Evolutionary conservation across 64 coral and sea anemone species (phyloP).

Genomic region (Actinia tenebrosa): DNA sequence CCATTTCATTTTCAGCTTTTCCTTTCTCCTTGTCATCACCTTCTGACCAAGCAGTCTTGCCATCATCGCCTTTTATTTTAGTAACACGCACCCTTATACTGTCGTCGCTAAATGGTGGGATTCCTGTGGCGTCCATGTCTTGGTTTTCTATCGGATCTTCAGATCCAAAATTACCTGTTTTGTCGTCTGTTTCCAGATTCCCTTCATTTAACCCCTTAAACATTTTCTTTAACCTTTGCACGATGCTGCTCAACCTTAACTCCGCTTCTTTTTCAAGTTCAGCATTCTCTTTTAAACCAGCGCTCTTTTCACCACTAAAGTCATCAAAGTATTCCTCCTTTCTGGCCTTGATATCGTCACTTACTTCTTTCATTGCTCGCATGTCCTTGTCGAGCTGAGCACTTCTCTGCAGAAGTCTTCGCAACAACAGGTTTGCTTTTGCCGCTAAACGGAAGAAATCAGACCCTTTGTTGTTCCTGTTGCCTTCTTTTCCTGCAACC

Average conservation of each 20-base stretch:
- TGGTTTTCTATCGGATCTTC: constrained; percentile 1
- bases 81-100: constrained; percentile 49
- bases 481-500: constrained; percentile 2
- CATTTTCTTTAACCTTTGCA: constrained; percentile 64
- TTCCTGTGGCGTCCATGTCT: background rate
- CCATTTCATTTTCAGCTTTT: constrained; percentile 33
- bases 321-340: constrained; percentile 2
- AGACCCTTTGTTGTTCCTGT: constrained; percentile 21
- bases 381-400: constrained; percentile 75
- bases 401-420: constrained; percentile 48
- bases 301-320: background rate
- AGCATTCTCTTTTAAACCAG: background rate
- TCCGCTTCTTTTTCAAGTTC: constrained; percentile 26
- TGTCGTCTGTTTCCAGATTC: background rate
- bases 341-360: constrained; percentile 21
- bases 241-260: constrained; percentile 48
- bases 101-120: constrained; percentile 17
- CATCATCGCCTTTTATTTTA: constrained; percentile 48
- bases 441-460: constrained; percentile 47
- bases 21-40: constrained; percentile 23
- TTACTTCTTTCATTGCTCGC: constrained; percentile 54
- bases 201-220: constrained; percentile 43
- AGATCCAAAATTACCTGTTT: background rate
- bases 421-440: constrained; percentile 48
- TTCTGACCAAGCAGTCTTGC: constrained; percentile 31